These are phyloP conservation scores for Craseonycteris thonglongyai DNA, from an alignment of 2,113 vertebrate genomes.

Conservation along the genomic window DNA sequence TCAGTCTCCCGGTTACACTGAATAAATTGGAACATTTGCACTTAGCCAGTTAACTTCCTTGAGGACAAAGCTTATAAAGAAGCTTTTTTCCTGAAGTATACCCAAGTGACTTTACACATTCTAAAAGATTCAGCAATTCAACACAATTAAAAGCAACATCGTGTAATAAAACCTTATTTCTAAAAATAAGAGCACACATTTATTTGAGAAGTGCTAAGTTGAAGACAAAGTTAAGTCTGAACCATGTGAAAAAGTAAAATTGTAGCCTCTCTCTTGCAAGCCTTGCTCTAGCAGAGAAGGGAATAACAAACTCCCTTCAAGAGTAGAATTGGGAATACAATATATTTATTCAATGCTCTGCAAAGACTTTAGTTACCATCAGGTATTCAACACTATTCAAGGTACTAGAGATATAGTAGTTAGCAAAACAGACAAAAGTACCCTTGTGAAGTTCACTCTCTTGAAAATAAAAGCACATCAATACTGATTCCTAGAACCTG, in stretches of 20 bases:
- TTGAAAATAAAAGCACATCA: not conserved
- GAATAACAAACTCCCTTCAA: not conserved
- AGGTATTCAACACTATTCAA: not conserved
- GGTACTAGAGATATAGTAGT: not conserved
- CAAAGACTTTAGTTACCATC: not conserved
- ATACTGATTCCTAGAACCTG: not conserved
- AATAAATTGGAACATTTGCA: slow-evolving; percentile 60
- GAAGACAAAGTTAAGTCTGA: not conserved
- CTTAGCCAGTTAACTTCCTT: slow-evolving; percentile 45
- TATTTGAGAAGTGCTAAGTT: slow-evolving; percentile 23
- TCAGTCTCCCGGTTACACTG: slow-evolving; percentile 46
- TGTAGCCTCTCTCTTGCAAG: not conserved
- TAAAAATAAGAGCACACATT: slow-evolving; percentile 3
- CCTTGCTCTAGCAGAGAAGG: not conserved
- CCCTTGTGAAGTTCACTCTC: not conserved
- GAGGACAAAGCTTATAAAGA: slow-evolving; percentile 44
- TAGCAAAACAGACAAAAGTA: not conserved
- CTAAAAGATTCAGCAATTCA: slow-evolving; percentile 50
- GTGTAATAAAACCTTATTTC: slow-evolving; percentile 34
- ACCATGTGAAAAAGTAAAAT: not conserved
- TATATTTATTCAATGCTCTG: not conserved
- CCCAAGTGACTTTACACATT: not conserved
- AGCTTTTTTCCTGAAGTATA: slow-evolving; percentile 21
- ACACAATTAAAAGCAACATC: slow-evolving; percentile 18
- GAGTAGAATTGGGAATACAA: not conserved